These are phyloP conservation scores for Atta colombica DNA, from an alignment of 1,140 invertebrate genomes.

Conservation along the genomic window DNA sequence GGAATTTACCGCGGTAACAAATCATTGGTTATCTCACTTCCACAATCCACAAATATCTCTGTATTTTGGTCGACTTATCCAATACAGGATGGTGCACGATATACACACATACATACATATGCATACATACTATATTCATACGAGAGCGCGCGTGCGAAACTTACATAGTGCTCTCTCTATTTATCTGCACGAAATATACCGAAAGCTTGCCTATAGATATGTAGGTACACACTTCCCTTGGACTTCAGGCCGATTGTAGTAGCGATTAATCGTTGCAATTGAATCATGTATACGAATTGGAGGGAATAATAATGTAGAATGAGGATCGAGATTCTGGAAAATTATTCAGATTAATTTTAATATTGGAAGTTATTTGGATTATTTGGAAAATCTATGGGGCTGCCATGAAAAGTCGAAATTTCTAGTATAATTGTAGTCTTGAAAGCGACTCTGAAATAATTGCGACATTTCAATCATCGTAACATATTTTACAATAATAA, in stretches of 20 bases:
- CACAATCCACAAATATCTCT: slow-evolving; percentile 17
- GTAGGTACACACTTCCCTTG: slow-evolving; percentile 35
- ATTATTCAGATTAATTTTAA: background rate
- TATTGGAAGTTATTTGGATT: background rate
- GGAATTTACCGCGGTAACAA: slow-evolving; percentile 15
- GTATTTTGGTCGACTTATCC: slow-evolving; percentile 16
- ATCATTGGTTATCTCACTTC: slow-evolving; percentile 27
- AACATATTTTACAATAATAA: background rate
- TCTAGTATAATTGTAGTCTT: background rate
- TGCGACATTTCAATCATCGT: background rate
- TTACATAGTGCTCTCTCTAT: slow-evolving; percentile 1
- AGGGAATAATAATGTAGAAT: background rate
- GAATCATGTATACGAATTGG: slow-evolving; percentile 26
- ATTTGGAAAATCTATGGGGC: background rate
- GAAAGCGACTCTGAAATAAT: background rate
- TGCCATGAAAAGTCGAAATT: background rate
- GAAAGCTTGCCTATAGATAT: slow-evolving; percentile 14
- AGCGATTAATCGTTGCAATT: slow-evolving; percentile 73
- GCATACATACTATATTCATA: background rate
- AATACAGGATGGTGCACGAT: background rate
- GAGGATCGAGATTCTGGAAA: background rate
- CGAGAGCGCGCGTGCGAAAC: background rate
- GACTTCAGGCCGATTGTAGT: slow-evolving; percentile 74
- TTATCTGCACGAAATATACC: slow-evolving; percentile 58
- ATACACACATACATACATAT: background rate